Percentiles rank a stretch among this genome's conserved stretches.
These are phyloP conservation scores for Lepetodrilus schrolli DNA, from an alignment of 2,888 invertebrate genomes.

Conservation along the genomic window DNA sequence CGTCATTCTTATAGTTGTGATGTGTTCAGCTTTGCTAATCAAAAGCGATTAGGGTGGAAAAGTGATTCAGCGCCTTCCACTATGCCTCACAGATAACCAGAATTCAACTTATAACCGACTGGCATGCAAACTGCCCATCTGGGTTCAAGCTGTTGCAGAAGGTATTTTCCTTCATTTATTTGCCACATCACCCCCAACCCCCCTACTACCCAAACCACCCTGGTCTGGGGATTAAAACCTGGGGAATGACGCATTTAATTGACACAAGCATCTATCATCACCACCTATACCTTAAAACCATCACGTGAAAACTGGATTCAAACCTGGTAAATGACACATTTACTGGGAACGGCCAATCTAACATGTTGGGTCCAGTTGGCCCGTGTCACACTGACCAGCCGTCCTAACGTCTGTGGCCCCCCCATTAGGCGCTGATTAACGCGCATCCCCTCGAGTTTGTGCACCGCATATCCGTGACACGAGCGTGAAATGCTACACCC, in stretches of 20 bases:
- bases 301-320: no score
- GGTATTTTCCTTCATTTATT: no score
- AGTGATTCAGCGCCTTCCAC: no score
- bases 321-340: constrained; percentile 4
- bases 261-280: no score
- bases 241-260: no score
- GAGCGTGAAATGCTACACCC: constrained; percentile 17
- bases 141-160: not conserved
- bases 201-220: no score
- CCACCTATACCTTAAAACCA: no score
- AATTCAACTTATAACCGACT: not conserved
- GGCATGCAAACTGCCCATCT: no score
- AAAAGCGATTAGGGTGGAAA: not conserved
- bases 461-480: constrained; percentile 1
- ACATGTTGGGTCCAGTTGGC: not conserved
- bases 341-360: not conserved
- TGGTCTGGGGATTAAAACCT: no score
- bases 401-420: not conserved
- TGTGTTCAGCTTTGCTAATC: not conserved
- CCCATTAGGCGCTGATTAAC: not conserved
- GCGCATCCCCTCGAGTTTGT: not conserved
- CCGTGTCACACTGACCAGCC: not conserved
- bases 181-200: not conserved
- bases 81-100: no score
- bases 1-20: no score